Conservation (phyloP, 2,113 vertebrate genomes). For the Octodon degus region DNA sequence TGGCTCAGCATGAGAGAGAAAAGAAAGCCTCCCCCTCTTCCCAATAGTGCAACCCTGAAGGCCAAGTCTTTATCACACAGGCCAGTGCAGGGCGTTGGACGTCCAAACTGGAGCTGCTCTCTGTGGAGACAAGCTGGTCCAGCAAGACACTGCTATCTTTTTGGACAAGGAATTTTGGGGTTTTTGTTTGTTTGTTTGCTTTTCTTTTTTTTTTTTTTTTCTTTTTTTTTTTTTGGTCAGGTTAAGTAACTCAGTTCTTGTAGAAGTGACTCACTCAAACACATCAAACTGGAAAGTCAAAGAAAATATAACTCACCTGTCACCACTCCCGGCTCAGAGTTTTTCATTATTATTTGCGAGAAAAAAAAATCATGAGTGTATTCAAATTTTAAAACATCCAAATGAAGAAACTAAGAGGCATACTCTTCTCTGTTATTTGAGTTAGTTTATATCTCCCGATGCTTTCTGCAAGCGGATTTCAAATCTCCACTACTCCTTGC, state of each 20-base stretch:
- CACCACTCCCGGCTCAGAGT: not conserved
- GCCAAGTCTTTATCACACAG: not conserved
- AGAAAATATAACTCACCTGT: too few relatives aligned
- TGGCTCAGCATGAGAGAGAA: not conserved
- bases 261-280: too few relatives aligned
- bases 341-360: not conserved
- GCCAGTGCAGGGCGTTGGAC: not conserved
- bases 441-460: not conserved
- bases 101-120: not conserved
- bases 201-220: too few relatives aligned
- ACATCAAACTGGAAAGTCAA: fast-evolving
- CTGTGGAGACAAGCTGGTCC: not conserved
- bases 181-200: too few relatives aligned
- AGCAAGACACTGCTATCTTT: not conserved
- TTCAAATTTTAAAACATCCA: not conserved
- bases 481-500: not conserved
- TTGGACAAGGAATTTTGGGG: too few relatives aligned
- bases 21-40: not conserved
- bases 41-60: not conserved
- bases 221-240: not conserved
- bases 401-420: not conserved
- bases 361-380: not conserved
- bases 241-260: not conserved
- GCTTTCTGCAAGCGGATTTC: not conserved
- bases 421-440: not conserved